Evolutionary conservation across 2,113 vertebrate genomes (phyloP), one percentile per base, ranked within the genome.

Genomic region (Rhinolophus sinicus): DNA sequence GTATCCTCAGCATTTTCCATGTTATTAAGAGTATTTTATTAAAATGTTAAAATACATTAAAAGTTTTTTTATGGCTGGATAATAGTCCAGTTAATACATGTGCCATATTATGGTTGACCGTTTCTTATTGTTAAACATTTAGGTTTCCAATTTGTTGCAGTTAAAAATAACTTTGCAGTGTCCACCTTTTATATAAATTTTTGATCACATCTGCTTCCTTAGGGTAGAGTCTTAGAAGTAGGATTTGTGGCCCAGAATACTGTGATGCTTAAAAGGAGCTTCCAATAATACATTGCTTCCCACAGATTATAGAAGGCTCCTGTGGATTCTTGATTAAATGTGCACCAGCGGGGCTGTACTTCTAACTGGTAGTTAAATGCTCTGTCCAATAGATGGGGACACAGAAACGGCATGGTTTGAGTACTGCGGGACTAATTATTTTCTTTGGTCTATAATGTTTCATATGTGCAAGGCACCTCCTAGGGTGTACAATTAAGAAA

Each of bases 401-500:
- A 80, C 3, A 70, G 30, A 10, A 76, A 24, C 76, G 56, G 35
- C 47, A 65, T 13, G 22, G 3, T 58, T 44, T 90, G 60, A 40
- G 50, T 77, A 64, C 26, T 88, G 4, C 14, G 38, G 18, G 15
- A 86, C 50, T 44, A 81, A 4, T 77, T 54, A 5, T 47, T 97
- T 92, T 60, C 56, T 80, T 94, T 94, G 64, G 6, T 62, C 28
- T 54, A 35, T 64, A 80, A 54, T 72, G 56, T 85, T 35, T 89
- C 50, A 40, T 13, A n/a, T 67, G 22, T 85, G 40, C 26, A 73
- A 56, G 18, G 30, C 5, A 80, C 26, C 38, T 19, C 15, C 13
- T 40, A 75, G 54, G 26, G 52, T 88, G 44, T 88, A 52, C 82
- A 88, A 86, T 80, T 67, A 81, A 90, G 54, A 60, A 78, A 88